A percentile compares a stretch with the other conserved stretches of the same genome.
phyloP scores from a whole-genome alignment of 2,113 vertebrate species.

The Rhipidura dahli region DNA sequence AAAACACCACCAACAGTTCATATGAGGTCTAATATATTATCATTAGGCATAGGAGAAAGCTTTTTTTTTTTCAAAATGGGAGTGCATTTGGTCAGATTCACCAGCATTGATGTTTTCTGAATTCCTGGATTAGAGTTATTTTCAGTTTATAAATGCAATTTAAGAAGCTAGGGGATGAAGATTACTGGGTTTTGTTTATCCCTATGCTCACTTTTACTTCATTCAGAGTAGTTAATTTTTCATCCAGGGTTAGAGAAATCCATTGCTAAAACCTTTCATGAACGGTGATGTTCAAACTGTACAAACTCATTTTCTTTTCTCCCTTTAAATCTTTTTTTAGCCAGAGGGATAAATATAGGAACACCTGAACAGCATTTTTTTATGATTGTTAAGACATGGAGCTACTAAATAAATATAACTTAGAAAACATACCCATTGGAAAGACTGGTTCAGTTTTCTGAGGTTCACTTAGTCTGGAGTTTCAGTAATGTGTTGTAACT shows the following conservation, averaged over 20 bases:
- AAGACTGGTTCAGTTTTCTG: background rate
- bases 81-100: background rate
- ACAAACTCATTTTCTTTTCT: background rate
- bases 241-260: background rate
- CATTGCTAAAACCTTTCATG: background rate
- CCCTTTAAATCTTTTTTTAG: background rate
- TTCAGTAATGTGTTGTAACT: background rate
- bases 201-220: background rate
- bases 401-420: background rate
- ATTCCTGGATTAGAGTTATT: background rate
- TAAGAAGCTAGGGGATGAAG: background rate
- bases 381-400: background rate
- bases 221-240: background rate
- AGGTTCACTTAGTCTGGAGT: background rate
- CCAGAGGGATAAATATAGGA: background rate
- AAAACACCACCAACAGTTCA: background rate
- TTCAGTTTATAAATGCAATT: background rate
- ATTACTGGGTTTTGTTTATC: background rate
- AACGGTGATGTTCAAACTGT: background rate
- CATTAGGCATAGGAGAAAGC: background rate
- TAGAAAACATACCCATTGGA: background rate
- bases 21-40: background rate
- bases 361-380: background rate
- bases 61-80: background rate
- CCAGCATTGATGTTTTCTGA: background rate